Evolutionary conservation across 1,140 invertebrate species (phyloP), one percentile per base, ranked within the genome.

Genomic region (Heliconius hermathena): DNA sequence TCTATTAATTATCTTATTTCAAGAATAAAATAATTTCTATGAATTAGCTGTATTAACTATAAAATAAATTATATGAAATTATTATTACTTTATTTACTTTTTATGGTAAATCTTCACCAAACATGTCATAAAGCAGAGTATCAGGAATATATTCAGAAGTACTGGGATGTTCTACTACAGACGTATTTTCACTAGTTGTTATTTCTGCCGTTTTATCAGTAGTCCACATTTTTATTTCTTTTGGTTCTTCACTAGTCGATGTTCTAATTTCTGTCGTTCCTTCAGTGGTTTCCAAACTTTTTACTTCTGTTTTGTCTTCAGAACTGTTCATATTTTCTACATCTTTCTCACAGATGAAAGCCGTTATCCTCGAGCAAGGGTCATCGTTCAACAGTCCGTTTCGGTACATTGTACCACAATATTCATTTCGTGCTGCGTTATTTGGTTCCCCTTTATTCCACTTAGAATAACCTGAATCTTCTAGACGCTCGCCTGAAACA

Each of bases 321-420:
- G 54, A 60, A 11, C n/a, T 22, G n/a, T 60, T 11, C n/a, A 60
- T 1, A 60, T 60, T 60, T 60, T n/a, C 20, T 9, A 71, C 70
- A 71, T 71, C 70, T 71, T 36, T 71, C 70, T 71, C 70, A 33
- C 70, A 71, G 13, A 71, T 29, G 20, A 71, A 71, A 18, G 26
- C 11, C 0, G 33, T 26, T 16, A 36, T 36, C 22, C 13, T 36
- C 8, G 26, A 36, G 70, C 70, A 71, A 29, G 16, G n/a, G 11
- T 33, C 26, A 26, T 71, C 70, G 70, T 71, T 71, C 5, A 29
- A 71, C 1, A 26, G 2, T 29, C 70, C 70, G 2, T 29, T 71
- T 29, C 33, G 26, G 29, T 18, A 71, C 26, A 71, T 71, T 13
- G 26, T 71, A 29, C 70, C 70, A 29, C 70, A 71, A 26, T 26